Evolutionary conservation across 2,797 vertebrate genomes (phyloP).

Genomic region (Pristis pectinata): DNA sequence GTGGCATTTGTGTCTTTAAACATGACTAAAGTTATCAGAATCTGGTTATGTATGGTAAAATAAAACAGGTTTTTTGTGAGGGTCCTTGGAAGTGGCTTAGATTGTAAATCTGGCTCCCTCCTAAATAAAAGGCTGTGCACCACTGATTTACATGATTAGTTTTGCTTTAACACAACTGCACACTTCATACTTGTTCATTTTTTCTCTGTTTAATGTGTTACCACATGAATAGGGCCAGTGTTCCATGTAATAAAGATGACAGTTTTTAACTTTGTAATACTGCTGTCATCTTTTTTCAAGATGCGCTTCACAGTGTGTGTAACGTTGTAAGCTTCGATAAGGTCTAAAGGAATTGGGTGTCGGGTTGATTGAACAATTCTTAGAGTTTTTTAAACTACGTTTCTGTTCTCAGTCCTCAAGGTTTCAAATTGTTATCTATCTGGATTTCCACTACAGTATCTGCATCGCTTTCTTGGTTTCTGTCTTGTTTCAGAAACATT

Average conservation of each 20-base stretch:
- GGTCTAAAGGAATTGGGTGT: neutral
- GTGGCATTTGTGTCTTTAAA: no score
- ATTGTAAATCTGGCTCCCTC: no score
- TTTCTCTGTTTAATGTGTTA: conserved; percentile 27
- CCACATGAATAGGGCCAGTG: neutral
- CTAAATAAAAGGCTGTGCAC: no score
- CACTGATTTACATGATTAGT: neutral
- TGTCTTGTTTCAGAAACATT: neutral
- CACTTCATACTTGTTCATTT: neutral
- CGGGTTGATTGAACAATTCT: neutral
- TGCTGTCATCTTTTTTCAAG: conserved; percentile 16
- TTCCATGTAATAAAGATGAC: conserved; percentile 22
- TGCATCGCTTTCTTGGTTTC: neutral
- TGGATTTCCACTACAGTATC: neutral
- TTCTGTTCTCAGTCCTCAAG: neutral
- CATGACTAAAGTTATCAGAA: no score
- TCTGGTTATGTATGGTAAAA: no score
- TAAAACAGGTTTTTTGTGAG: no score
- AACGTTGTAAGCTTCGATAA: neutral
- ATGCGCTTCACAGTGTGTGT: neutral
- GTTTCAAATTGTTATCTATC: neutral
- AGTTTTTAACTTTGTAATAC: neutral
- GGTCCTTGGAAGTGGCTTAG: no score
- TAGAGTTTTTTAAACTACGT: neutral
- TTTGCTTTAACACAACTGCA: neutral